These are phyloP conservation scores for Drosophila borealis DNA, from an alignment of 2,888 invertebrate genomes.

Conservation along the genomic window DNA sequence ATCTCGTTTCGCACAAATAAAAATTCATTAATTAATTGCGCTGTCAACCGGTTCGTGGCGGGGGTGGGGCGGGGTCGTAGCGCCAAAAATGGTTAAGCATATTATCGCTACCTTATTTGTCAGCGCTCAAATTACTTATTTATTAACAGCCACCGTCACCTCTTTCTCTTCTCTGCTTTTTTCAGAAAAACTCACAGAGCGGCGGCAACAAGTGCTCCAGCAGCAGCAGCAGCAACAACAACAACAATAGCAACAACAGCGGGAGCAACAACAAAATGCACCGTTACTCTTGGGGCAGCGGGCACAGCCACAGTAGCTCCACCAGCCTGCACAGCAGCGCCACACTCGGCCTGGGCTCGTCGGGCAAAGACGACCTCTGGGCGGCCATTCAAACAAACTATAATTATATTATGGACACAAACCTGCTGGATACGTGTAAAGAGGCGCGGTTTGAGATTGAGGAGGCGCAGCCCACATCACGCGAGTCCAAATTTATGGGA, in stretches of 20 bases:
- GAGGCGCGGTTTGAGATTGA: slow-evolving; percentile 86
- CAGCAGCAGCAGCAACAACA: neutral
- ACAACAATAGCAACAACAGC: slow-evolving; percentile 12
- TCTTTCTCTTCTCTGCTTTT: neutral
- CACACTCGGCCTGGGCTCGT: slow-evolving; percentile 81
- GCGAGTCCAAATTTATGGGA: slow-evolving; percentile 50
- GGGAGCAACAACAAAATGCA: slow-evolving; percentile 83
- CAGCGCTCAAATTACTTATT: slow-evolving; percentile 71
- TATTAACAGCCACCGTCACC: slow-evolving; percentile 59
- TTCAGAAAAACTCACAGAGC: slow-evolving; percentile 75
- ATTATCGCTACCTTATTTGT: slow-evolving; percentile 65
- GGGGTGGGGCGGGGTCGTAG: slow-evolving; percentile 7
- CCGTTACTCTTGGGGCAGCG: slow-evolving; percentile 92
- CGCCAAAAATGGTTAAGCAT: slow-evolving; percentile 70
- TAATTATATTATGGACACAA: slow-evolving; percentile 97
- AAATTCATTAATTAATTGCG: slow-evolving; percentile 72
- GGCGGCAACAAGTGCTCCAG: slow-evolving; percentile 43
- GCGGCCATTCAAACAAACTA: slow-evolving; percentile 95
- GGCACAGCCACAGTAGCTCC: slow-evolving; percentile 88
- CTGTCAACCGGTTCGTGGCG: slow-evolving; percentile 46
- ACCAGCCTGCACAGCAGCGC: slow-evolving; percentile 85
- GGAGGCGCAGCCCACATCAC: slow-evolving; percentile 58
- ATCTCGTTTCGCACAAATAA: slow-evolving; percentile 29
- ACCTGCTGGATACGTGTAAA: slow-evolving; percentile 95
- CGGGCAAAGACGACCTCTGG: slow-evolving; percentile 94